Percentiles rank a stretch among this genome's conserved stretches.
phyloP scores from a whole-genome alignment of 2,113 vertebrate species.

The Bubo bubo region DNA sequence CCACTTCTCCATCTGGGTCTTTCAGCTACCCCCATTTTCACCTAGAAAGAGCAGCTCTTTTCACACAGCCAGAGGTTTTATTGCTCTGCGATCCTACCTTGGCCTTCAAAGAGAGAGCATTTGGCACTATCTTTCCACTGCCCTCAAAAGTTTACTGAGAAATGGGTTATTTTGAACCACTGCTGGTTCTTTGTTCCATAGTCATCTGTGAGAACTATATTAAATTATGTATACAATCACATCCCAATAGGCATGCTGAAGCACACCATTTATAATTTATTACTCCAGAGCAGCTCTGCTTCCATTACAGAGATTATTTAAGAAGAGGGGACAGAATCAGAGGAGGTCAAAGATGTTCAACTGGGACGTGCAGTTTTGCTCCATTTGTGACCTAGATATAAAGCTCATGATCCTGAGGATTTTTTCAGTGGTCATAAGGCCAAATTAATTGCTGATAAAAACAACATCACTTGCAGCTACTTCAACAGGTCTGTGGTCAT shows the following conservation, averaged over 20 bases:
- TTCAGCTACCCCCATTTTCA: not conserved
- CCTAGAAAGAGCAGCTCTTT: not conserved
- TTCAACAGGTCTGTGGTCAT: not conserved
- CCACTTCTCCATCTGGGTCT: not conserved
- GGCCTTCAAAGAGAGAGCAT: not conserved
- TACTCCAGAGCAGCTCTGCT: not conserved
- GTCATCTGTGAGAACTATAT: not conserved
- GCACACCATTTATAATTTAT: not conserved
- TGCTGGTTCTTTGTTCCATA: not conserved
- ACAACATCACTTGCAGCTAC: not conserved
- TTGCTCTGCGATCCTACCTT: not conserved
- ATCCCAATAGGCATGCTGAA: not conserved
- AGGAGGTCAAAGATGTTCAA: not conserved
- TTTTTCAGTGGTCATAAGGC: not conserved
- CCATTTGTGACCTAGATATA: not conserved
- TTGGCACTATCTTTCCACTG: not conserved
- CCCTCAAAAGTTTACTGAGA: not conserved
- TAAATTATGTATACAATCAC: not conserved
- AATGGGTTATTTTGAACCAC: not conserved
- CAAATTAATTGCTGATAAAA: not conserved
- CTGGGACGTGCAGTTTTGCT: not conserved
- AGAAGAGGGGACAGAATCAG: not conserved
- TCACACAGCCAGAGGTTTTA: not conserved
- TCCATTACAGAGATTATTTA: not conserved
- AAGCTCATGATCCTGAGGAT: not conserved